Evolutionary conservation across 92 coral and sea anemone genomes (phyloP), one percentile per base, ranked within the genome.

Genomic region (Meandrina meandrites): DNA sequence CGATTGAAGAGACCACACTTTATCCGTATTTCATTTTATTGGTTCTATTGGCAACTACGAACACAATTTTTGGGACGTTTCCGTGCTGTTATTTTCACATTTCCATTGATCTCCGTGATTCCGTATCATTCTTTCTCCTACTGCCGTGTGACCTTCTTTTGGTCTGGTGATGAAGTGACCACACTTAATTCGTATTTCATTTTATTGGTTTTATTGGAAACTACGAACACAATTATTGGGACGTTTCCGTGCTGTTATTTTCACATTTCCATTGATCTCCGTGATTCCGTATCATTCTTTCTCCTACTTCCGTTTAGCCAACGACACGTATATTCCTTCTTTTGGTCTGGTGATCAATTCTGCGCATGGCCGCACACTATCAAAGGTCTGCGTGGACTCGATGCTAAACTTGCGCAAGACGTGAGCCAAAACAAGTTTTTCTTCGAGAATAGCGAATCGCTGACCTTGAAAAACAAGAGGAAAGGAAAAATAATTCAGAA

Each of bases 381-480:
- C 92, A 37, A 76, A 82, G 36, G 90, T 68, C 79, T 96, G 95
- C 37, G 88, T 88, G 30, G 98, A 90, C 77, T 88, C 86, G 32
- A 96, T 72, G 74, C 58, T 79, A 75, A 94, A 96, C 80, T 90
- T 90, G 66, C 89, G 97, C 0, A 96, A 14, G 16, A 96, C 48
- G 62, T 91, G 83, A 37, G 96, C 80, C n/a, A 96, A 47, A 81
- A 96, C 89, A n/a, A 94, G 80, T 75, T 96, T 96, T 84, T 92
- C 97, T 74, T 96, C 97, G 54, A 94, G 80, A 51, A 92, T 54
- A 17, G 98, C 98, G 58, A 96, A 96, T 80, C 92, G 86, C 89
- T 96, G 98, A 87, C 98, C 98, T 95, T 70, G 5, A 83, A 58
- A 24, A 45, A 60, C 13, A 77, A 11, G 40, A n/a, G 4, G 17